These are phyloP conservation scores for Clangula hyemalis DNA, from an alignment of 2,797 vertebrate genomes.

Conservation along the genomic window DNA sequence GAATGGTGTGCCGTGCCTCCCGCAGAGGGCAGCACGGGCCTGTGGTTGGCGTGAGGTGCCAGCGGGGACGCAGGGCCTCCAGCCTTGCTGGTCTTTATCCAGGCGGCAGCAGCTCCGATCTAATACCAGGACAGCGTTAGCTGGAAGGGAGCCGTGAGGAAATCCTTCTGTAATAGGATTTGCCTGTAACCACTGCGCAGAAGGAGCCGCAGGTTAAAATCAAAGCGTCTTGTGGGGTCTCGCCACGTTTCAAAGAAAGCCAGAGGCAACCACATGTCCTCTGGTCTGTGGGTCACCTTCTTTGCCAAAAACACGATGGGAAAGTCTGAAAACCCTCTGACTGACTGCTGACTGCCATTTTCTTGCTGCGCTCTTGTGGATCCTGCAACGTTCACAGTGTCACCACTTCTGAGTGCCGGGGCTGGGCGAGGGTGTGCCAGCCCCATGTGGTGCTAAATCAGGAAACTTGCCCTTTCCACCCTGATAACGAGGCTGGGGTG, in stretches of 20 bases:
- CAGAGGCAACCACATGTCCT: rapidly evolving
- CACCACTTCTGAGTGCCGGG: neutral
- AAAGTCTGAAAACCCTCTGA: neutral
- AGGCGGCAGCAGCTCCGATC: rapidly evolving
- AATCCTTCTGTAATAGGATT: neutral
- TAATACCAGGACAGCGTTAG: neutral
- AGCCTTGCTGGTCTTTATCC: neutral
- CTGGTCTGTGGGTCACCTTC: neutral
- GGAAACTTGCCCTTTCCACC: neutral
- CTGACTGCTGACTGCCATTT: neutral
- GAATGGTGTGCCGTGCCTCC: neutral
- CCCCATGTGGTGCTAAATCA: neutral
- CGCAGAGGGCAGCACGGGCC: slow-evolving; percentile 72
- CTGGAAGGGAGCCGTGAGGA: rapidly evolving
- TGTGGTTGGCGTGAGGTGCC: neutral
- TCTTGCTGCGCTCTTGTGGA: neutral
- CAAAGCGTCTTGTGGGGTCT: neutral
- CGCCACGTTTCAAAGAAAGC: rapidly evolving
- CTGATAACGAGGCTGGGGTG: neutral
- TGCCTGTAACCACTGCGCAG: neutral
- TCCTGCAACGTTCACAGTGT: neutral
- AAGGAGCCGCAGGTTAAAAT: neutral
- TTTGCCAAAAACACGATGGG: neutral
- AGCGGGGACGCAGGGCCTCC: neutral
- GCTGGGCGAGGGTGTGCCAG: neutral